A percentile compares a stretch with the other conserved stretches of the same genome.
These are phyloP conservation scores for Aporrectodea caliginosa DNA, from an alignment of 1,140 invertebrate genomes.

Conservation along the genomic window DNA sequence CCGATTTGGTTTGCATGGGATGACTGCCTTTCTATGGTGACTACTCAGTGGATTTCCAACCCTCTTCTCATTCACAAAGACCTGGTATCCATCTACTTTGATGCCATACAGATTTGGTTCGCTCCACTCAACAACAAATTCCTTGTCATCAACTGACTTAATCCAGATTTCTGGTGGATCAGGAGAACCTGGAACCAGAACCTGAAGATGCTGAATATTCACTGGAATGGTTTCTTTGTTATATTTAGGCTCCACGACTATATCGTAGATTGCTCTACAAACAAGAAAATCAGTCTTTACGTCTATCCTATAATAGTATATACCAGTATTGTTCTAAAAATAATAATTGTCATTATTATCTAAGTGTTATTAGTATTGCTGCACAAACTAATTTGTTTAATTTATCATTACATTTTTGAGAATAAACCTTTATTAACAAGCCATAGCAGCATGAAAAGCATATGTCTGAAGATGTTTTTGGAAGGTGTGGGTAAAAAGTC, in stretches of 20 bases:
- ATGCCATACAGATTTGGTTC: constrained; percentile 51
- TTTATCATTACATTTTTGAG: too few relatives aligned
- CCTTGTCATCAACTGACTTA: constrained; percentile 45
- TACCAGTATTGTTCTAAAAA: too few relatives aligned
- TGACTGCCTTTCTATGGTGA: constrained; percentile 50
- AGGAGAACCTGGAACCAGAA: constrained; percentile 53
- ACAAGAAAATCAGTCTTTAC: not conserved
- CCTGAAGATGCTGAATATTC: constrained; percentile 44
- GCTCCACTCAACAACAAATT: constrained; percentile 54
- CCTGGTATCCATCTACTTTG: constrained; percentile 52
- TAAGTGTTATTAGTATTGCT: too few relatives aligned
- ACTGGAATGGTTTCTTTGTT: constrained; percentile 41
- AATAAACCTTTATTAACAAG: too few relatives aligned
- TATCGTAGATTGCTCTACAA: constrained; percentile 47
- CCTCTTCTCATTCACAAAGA: constrained; percentile 53
- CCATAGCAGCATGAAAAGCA: too few relatives aligned
- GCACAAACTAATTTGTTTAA: too few relatives aligned
- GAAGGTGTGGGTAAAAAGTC: too few relatives aligned
- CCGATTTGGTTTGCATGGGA: constrained; percentile 53
- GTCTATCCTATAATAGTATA: too few relatives aligned
- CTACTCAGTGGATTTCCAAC: constrained; percentile 49
- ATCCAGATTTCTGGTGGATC: constrained; percentile 53
- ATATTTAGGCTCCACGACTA: constrained; percentile 47
- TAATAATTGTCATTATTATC: too few relatives aligned
- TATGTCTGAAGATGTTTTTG: too few relatives aligned